phyloP scores from a whole-genome alignment of 2,797 vertebrate species.

The Alfaro cultratus region DNA sequence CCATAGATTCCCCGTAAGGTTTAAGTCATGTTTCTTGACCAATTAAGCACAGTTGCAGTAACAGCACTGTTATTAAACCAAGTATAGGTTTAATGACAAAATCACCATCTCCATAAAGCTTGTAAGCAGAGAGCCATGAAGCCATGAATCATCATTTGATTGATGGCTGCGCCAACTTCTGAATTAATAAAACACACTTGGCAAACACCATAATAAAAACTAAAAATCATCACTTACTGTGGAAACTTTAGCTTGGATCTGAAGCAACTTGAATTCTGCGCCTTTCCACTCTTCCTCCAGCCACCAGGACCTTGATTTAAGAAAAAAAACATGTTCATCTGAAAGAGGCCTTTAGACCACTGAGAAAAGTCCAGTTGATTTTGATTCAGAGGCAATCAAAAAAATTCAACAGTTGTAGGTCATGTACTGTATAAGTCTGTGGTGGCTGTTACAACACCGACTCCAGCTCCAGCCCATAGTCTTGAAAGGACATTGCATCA shows the following conservation, averaged over 20 bases:
- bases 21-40: not conserved
- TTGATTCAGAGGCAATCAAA: not conserved
- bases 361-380: not conserved
- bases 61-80: not conserved
- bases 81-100: not conserved
- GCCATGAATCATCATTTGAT: not conserved
- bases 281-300: not conserved
- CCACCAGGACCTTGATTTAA: not conserved
- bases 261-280: not conserved
- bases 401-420: not conserved
- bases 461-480: not conserved
- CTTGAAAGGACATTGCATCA: not conserved
- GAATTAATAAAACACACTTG: not conserved
- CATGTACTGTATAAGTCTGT: not conserved
- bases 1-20: not conserved
- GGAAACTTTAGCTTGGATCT: not conserved
- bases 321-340: not conserved
- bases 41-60: not conserved
- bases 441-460: not conserved
- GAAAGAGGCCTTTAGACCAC: not conserved
- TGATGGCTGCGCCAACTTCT: not conserved
- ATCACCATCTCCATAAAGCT: not conserved
- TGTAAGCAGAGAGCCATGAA: not conserved
- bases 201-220: not conserved
- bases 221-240: not conserved